Conservation (phyloP, 2,888 invertebrate genomes). For the Lydus trimaculatus region DNA sequence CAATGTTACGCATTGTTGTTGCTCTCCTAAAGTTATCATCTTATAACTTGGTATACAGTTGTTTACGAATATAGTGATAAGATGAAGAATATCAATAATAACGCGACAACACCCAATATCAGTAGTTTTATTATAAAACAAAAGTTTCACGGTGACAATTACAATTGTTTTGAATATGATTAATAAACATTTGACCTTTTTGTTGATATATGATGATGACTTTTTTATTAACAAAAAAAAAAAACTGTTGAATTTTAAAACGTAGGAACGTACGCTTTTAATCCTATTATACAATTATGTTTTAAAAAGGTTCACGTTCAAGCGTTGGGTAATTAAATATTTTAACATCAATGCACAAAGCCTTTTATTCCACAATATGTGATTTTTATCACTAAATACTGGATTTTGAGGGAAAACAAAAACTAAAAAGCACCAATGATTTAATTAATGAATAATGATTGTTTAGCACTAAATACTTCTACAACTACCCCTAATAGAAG, state of each 20-base stretch:
- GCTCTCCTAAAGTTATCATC: too few relatives aligned
- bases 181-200: slow-evolving; percentile 25
- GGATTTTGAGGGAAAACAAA: too few relatives aligned
- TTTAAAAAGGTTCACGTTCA: not conserved
- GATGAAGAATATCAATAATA: not conserved
- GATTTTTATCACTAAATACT: too few relatives aligned
- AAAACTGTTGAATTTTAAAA: not conserved
- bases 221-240: not conserved
- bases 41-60: not conserved
- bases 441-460: slow-evolving; percentile 15
- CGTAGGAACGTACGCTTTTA: not conserved
- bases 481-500: not conserved
- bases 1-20: too few relatives aligned
- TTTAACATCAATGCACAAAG: slow-evolving; percentile 18
- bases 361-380: not conserved
- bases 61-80: not conserved
- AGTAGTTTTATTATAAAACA: slow-evolving; percentile 21
- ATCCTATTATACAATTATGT: slow-evolving; percentile 9
- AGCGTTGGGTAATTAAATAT: slow-evolving; percentile 18
- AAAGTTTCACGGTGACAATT: slow-evolving; percentile 26
- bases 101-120: slow-evolving; percentile 23
- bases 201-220: slow-evolving; percentile 1
- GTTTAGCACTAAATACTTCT: not conserved
- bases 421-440: slow-evolving; percentile 1
- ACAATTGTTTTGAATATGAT: slow-evolving; percentile 28